Evolutionary conservation across 2,797 vertebrate genomes (phyloP).

Genomic region (Pipistrellus pygmaeus): DNA sequence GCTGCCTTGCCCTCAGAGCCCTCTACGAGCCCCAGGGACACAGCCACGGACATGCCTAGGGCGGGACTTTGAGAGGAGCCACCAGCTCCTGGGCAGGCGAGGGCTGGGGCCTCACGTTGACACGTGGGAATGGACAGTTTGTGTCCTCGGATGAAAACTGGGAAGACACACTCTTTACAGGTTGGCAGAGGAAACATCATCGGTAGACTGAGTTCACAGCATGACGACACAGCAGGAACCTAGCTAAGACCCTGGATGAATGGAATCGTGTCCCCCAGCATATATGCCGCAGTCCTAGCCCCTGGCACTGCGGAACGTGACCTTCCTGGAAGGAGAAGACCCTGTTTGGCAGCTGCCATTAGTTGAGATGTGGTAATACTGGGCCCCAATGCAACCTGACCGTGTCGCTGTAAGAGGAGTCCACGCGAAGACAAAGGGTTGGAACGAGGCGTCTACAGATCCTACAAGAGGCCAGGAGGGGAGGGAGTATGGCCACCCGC

Average conservation of each 20-base stretch:
- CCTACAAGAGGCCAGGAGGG: neutral
- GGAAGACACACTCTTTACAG: fast-evolving
- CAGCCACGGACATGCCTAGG: fast-evolving
- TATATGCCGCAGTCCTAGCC: fast-evolving
- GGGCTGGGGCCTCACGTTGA: neutral
- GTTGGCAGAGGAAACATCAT: neutral
- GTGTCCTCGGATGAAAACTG: too few relatives aligned
- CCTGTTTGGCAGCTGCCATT: fast-evolving
- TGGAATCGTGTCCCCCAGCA: neutral
- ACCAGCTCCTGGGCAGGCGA: too few relatives aligned
- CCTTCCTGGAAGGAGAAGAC: too few relatives aligned
- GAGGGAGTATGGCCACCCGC: neutral
- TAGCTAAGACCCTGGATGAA: fast-evolving
- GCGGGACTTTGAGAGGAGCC: neutral
- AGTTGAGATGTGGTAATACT: fast-evolving
- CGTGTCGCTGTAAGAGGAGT: neutral
- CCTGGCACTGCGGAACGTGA: fast-evolving
- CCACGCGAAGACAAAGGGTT: fast-evolving
- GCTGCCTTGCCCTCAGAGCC: fast-evolving
- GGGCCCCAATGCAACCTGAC: neutral
- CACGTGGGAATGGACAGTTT: fast-evolving
- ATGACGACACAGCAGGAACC: fast-evolving
- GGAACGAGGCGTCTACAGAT: too few relatives aligned
- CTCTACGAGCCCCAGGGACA: neutral
- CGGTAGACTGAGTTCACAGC: neutral